Evolutionary conservation across 2,888 invertebrate genomes (phyloP), one percentile per base, ranked within the genome.

Genomic region (Cylloceria caligata): DNA sequence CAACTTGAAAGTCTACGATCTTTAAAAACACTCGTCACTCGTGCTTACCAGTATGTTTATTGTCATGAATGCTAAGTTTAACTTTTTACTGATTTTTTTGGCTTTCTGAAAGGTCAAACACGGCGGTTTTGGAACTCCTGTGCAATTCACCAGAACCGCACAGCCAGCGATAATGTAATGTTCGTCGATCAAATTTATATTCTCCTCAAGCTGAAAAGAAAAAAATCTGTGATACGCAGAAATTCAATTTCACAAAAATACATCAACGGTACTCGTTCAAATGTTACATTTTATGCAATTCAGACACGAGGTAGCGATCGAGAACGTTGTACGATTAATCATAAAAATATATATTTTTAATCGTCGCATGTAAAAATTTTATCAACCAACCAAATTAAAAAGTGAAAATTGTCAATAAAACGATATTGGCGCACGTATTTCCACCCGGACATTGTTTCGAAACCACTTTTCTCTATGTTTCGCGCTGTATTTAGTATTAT

Each of bases 131-230:
- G 84, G 78, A 6, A 72, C 71, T 52, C 87, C 89, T 80, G 86
- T 85, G 76, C 91, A 91, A 76, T 91, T 90, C 9, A 92, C 85
- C 36, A 92, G 62, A 36, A 90, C 90, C n/a, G 85, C 81, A 60
- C 89, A 83, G 27, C 90, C 91, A 39, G 88, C 85, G 9, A 89
- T 80, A 21, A 92, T 75, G 68, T 86, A 92, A 76, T 90, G 71
- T 79, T 90, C 87, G 81, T 91, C 89, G 68, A 92, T 79, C 0
- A 86, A 79, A 27, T 60, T 76, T 71, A 92, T 88, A 45, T 90
- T 90, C 30, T 52, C 80, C 71, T 92, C 90, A 13, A 91, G 81
- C 91, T 90, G 42, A 39, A 88, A 83, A 30, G 76, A 72, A 49
- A 16, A 49, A 34, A 52, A 65, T 34, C 42, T 1, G 2, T 47